Evolutionary conservation across 2,113 vertebrate genomes (phyloP), one percentile per base, ranked within the genome.

Genomic region (Zosterops hypoxanthus): DNA sequence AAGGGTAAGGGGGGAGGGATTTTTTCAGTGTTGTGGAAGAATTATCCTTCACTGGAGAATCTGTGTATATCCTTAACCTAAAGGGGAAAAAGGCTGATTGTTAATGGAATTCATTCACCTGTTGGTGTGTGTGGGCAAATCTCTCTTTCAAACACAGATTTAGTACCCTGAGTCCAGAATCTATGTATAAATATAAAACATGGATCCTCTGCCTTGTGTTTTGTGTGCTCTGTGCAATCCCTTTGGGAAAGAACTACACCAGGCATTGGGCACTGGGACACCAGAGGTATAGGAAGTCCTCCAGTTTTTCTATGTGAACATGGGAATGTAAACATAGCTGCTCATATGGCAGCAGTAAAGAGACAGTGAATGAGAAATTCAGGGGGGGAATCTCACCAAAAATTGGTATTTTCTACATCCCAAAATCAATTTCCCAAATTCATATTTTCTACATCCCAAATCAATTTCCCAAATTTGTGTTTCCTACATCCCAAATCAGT

Each of bases 211-310:
- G 47, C 42, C 57, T 59, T 49, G 81, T 21, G 2, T 25, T 55
- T 36, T 2, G 1, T 19, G 4, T 42, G n/a, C 29, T 70, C 57
- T 69, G 20, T 42, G 80, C 29, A 68, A 9, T 15, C 33, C 16
- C 33, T 55, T 42, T 41, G 34, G 46, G 42, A 36, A 42, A 18
- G 44, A 65, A 6, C 25, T 14, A 0, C 0, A 0, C 4, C 9
- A 53, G 53, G 25, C 8, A 6, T 0, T 22, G 31, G 44, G 60
- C 68, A 29, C 5, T 31, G 23, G 28, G 34, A 52, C 12, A 6
- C 31, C 29, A 29, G 3, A 24, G 26, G 5, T 15, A 8, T 0
- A 31, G 14, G n/a, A 59, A 68, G 6, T 22, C 19, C 53, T 64
- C 20, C 60, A 44, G 15, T 25, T 70, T 49, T 66, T 41, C 29